Evolutionary conservation across 2,888 invertebrate species (phyloP).

Genomic region (Cybosia mesomella): DNA sequence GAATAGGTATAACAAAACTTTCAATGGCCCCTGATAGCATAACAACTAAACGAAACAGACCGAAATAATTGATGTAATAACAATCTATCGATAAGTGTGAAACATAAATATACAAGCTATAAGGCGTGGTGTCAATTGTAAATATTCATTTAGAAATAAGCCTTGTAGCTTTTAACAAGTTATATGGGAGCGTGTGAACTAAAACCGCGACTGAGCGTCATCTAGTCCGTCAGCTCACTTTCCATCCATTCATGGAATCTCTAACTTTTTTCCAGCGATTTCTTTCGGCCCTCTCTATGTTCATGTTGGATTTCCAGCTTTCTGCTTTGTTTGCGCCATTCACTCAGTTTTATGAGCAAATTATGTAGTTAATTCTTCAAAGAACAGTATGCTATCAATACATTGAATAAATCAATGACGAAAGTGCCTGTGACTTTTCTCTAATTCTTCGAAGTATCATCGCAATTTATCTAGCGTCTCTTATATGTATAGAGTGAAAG

Average conservation of each 20-base stretch:
- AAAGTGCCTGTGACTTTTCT: conserved; percentile 4
- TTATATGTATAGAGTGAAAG: conserved; percentile 8
- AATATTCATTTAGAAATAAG: conserved; percentile 66
- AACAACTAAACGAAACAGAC: conserved; percentile 23
- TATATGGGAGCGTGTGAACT: conserved; percentile 81
- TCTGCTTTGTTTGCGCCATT: conserved; percentile 68
- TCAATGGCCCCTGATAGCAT: conserved; percentile 33
- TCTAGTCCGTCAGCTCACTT: conserved; percentile 80
- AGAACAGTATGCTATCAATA: conserved; percentile 8
- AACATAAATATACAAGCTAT: conserved; percentile 28
- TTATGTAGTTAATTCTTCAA: conserved; percentile 6
- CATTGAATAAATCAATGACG: conserved; percentile 8
- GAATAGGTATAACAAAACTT: conserved; percentile 43
- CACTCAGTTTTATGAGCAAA: conserved; percentile 13
- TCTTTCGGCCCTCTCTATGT: conserved; percentile 77
- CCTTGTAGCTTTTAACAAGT: conserved; percentile 46
- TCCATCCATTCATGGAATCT: conserved; percentile 85
- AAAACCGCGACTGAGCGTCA: conserved; percentile 67
- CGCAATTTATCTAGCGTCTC: neutral
- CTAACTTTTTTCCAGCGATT: conserved; percentile 83
- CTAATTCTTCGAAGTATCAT: neutral
- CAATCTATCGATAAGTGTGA: conserved; percentile 2
- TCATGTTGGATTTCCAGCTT: conserved; percentile 71
- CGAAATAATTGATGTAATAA: conserved; percentile 19
- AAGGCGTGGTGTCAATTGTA: conserved; percentile 46